A percentile compares a stretch with the other conserved stretches of the same genome.
Evolutionary conservation across 2,888 invertebrate species (phyloP).

Genomic region (Drosophila subquinaria): DNA sequence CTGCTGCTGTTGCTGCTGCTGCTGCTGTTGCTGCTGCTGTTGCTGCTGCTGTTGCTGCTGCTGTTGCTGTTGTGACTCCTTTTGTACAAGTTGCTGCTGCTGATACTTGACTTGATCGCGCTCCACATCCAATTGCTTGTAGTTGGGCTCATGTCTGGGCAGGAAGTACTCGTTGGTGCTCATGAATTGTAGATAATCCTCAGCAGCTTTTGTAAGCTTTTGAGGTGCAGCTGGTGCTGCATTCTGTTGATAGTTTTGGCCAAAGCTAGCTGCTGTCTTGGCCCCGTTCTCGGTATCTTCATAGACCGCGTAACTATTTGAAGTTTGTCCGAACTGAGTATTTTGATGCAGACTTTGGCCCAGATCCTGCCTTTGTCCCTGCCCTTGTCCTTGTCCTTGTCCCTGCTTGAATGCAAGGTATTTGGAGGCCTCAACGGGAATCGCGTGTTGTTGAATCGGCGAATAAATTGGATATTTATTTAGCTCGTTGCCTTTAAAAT

Average conservation of each 20-base stretch:
- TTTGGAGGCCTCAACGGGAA: conserved; percentile 61
- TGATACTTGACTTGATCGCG: conserved; percentile 59
- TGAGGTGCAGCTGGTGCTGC: conserved; percentile 13
- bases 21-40: conserved; percentile 64
- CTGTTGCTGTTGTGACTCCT: conserved; percentile 50
- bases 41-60: conserved; percentile 38
- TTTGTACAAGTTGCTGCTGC: conserved; percentile 61
- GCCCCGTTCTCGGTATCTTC: conserved; percentile 74
- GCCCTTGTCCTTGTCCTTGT: conserved; percentile 11
- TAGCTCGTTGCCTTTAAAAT: conserved; percentile 75
- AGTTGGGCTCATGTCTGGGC: conserved; percentile 83
- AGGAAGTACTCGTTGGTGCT: conserved; percentile 83
- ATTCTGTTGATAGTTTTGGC: conserved; percentile 43
- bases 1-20: conserved; percentile 39
- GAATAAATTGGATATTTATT: conserved; percentile 50
- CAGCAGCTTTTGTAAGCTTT: conserved; percentile 75
- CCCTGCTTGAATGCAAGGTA: conserved; percentile 14
- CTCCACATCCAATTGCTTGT: conserved; percentile 76
- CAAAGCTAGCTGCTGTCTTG: conserved; percentile 34
- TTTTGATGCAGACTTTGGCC: conserved; percentile 19
- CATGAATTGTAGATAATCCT: conserved; percentile 84
- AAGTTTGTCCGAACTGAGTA: conserved; percentile 35
- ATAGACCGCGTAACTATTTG: conserved; percentile 71
- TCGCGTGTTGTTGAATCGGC: conserved; percentile 66
- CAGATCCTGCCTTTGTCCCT: not conserved